Evolutionary conservation across 2,888 invertebrate species (phyloP), one percentile per base, ranked within the genome.

Genomic region (Eupithecia exiguata): DNA sequence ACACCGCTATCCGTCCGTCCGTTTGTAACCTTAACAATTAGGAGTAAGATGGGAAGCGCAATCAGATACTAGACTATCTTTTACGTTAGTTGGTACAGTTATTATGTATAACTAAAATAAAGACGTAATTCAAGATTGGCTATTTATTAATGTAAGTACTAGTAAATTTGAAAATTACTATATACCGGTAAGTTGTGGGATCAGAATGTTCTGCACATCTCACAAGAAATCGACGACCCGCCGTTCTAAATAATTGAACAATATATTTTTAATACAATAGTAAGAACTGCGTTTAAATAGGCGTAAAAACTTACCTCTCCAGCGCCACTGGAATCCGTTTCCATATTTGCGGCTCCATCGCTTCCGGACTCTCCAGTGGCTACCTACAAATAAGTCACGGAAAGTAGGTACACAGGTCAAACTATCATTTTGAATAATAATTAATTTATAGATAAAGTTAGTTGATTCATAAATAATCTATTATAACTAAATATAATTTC

Each of bases 361-460:
- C 75, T 84, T 86, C 79, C 84, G 77, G 84, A 77, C 76, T 82
- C 83, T 77, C 83, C 85, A 81, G 86, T 82, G 82, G 81, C 83
- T 72, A 83, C 88, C 89, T 90, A 88, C 80, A 86, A 84, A 84
- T 46, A 58, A 25, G 14, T 25, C 25, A 58, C 12, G 21, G 53
- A 21, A 53, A 53, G 53, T 21, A 21, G 49, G 18, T 46, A 46
- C 18, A n/a, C 40, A 43, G 46, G 18, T 43, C 16, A 43, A 43
- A 43, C 12, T 43, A 43, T 43, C 43, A 5, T 46, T 46, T 49
- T 49, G 49, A 49, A 49, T n/a, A n/a, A 49, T n/a, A 61, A 61
- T 21, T 4, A 30, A 25, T 30, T 30, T 18, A 61, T 5, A 61
- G 16, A 61, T 5, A 61, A 61, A 14, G 30, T 30, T 5, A 0